Conservation (phyloP, 1,140 invertebrate species). For the Eupeodes corollae region DNA sequence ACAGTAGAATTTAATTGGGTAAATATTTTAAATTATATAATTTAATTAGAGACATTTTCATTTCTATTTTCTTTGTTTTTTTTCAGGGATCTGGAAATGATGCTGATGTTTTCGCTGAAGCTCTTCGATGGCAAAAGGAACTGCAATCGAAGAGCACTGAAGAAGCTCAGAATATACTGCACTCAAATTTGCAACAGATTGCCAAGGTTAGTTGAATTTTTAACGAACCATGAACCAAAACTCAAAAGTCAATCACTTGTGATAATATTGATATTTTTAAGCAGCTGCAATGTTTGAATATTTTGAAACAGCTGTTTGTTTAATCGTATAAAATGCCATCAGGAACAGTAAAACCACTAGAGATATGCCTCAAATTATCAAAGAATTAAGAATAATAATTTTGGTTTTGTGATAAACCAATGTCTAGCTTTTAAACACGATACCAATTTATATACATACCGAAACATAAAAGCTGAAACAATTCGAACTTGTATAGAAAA, state of each 20-base stretch:
- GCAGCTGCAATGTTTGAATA: neutral
- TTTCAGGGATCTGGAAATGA: constrained; percentile 15
- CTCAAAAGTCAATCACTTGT: too few species aligned
- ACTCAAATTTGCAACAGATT: constrained; percentile 29
- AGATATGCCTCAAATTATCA: too few species aligned
- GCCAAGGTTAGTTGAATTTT: constrained; percentile 15
- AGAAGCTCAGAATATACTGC: constrained; percentile 26
- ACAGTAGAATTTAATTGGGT: constrained; percentile 24
- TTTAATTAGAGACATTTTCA: neutral
- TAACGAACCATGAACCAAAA: neutral
- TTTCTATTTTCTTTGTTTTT: constrained; percentile 4
- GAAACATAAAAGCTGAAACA: too few species aligned
- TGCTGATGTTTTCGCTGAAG: constrained; percentile 25
- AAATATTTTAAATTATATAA: constrained; percentile 1
- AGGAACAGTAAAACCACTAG: too few species aligned
- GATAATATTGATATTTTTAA: too few species aligned
- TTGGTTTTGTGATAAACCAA: too few species aligned
- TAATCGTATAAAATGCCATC: too few species aligned
- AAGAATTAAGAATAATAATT: too few species aligned
- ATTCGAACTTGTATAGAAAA: too few species aligned
- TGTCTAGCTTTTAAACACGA: too few species aligned
- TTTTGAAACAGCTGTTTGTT: too few species aligned
- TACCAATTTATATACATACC: too few species aligned
- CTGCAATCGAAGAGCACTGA: constrained; percentile 25
- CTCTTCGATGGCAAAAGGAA: constrained; percentile 26